Conservation (phyloP, 2,113 vertebrate species). For the Mionectes macconnelli region DNA sequence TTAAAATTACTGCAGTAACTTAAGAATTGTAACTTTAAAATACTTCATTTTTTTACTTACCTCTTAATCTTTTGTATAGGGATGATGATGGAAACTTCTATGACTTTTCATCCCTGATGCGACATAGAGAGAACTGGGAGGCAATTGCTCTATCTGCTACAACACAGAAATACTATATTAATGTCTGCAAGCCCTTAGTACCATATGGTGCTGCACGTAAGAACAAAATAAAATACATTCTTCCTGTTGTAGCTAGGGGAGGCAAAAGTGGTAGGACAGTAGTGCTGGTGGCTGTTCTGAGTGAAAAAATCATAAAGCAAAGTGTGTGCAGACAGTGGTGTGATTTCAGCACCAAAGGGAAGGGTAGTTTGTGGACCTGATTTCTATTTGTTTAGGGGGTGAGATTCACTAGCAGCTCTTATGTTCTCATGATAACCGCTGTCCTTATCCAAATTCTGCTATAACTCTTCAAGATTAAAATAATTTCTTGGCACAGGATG, state of each 20-base stretch:
- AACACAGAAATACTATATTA: constrained; percentile 82
- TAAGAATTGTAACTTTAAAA: background rate
- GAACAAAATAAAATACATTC: background rate
- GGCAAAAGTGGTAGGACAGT: background rate
- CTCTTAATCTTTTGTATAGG: constrained; percentile 60
- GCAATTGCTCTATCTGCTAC: constrained; percentile 62
- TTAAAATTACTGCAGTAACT: background rate
- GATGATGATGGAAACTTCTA: constrained; percentile 83
- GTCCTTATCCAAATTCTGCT: background rate
- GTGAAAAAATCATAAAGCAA: background rate
- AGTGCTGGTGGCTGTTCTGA: background rate
- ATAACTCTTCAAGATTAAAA: background rate
- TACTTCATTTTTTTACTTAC: background rate
- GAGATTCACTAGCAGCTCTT: background rate
- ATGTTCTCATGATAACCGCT: background rate
- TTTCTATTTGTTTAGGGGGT: background rate
- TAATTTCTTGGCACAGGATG: background rate
- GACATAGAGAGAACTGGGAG: constrained; percentile 86
- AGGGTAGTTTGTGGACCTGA: background rate
- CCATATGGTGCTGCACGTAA: constrained; percentile 79
- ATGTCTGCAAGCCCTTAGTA: constrained; percentile 90
- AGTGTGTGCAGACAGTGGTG: background rate
- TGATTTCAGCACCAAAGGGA: background rate
- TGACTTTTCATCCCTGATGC: constrained; percentile 87
- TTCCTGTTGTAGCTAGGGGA: background rate